These are phyloP conservation scores for Portevinia maculata DNA, from an alignment of 2,888 invertebrate genomes.

Conservation along the genomic window DNA sequence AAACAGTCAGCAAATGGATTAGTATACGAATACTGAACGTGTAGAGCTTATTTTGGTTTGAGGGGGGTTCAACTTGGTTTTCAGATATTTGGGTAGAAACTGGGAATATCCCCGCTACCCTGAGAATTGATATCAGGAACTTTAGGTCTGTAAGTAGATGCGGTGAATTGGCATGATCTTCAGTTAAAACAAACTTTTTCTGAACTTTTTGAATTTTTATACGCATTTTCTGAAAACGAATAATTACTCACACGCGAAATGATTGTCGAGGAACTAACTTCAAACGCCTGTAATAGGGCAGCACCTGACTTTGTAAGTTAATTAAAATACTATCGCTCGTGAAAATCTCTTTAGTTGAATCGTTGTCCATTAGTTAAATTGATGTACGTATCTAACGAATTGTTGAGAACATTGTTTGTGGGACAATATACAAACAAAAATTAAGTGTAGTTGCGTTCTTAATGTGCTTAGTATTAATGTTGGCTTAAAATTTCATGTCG, in stretches of 20 bases:
- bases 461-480: too few species aligned
- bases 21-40: slow-evolving; percentile 77
- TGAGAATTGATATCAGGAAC: slow-evolving; percentile 77
- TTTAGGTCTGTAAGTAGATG: slow-evolving; percentile 75
- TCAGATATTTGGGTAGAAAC: slow-evolving; percentile 77
- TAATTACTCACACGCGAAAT: not conserved
- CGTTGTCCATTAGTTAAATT: slow-evolving; percentile 59
- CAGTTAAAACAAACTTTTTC: slow-evolving; percentile 22
- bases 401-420: slow-evolving; percentile 5
- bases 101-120: slow-evolving; percentile 79
- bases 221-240: slow-evolving; percentile 42
- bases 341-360: slow-evolving; percentile 32
- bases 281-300: not conserved
- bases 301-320: slow-evolving; percentile 13
- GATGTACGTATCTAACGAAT: slow-evolving; percentile 9
- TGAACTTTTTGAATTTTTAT: slow-evolving; percentile 36
- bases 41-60: slow-evolving; percentile 77
- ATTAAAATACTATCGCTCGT: slow-evolving; percentile 53
- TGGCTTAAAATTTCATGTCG: too few species aligned
- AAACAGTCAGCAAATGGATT: slow-evolving; percentile 77
- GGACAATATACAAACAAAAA: not conserved
- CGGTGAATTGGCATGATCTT: slow-evolving; percentile 1
- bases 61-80: slow-evolving; percentile 78
- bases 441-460: not conserved
- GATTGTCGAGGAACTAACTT: slow-evolving; percentile 25